Conservation (phyloP, 2,888 invertebrate genomes). For the Eupithecia abbreviata region DNA sequence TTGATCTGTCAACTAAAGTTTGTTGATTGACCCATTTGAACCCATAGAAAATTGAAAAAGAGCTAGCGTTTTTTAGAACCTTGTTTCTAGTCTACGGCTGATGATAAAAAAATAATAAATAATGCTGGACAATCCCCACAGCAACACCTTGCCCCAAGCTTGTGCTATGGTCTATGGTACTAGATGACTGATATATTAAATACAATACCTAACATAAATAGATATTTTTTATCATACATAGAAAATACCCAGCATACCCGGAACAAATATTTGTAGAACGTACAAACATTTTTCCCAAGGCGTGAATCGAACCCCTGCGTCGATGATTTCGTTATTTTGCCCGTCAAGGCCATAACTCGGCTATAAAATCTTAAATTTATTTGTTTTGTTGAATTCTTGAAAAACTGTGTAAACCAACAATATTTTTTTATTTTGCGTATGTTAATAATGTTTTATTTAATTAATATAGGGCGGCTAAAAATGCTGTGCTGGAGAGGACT, state of each 20-base stretch:
- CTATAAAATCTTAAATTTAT: not conserved
- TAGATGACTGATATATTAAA: no score
- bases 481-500: constrained; percentile 82
- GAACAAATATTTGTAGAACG: no score
- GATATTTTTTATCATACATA: no score
- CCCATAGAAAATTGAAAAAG: not conserved
- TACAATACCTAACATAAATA: no score
- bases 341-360: not conserved
- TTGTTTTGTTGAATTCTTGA: not conserved
- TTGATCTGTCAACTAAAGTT: constrained; percentile 17
- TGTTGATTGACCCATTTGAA: not conserved
- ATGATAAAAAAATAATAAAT: no score
- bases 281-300: no score
- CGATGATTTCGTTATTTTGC: not conserved
- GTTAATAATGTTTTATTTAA: constrained; percentile 2
- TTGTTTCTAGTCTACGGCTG: not conserved
- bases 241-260: no score
- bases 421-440: not conserved
- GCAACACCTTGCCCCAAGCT: no score
- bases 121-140: no score
- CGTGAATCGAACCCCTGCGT: no score
- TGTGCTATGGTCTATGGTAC: no score
- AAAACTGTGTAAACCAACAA: not conserved
- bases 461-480: constrained; percentile 73
- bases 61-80: not conserved